Evolutionary conservation across 2,113 vertebrate species (phyloP).

Genomic region (human (Homo sapiens)): GRCh38 chr15:53033001-53033500

Average conservation of each 20-base stretch:
- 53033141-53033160: not conserved
- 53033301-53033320: not conserved
- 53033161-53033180: conserved; percentile 47
- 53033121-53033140: not conserved
- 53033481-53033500: not conserved
- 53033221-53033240: not conserved
- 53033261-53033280: conserved; percentile 41
- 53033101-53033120: not conserved
- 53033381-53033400: accelerated
- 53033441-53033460: not conserved
- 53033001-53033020: conserved; percentile 90
- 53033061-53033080: conserved; percentile 84
- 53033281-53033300: conserved; percentile 70
- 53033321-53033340: not conserved
- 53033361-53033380: not conserved
- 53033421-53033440: not conserved
- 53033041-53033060: conserved; percentile 89
- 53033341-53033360: conserved; percentile 7
- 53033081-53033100: conserved; percentile 58
- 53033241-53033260: conserved; percentile 28
- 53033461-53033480: not conserved
- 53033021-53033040: conserved; percentile 95
- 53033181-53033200: conserved; percentile 60
- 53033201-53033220: conserved; percentile 18
- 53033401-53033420: accelerated